phyloP scores from a whole-genome alignment of 2,113 vertebrate genomes.

The Vombatus ursinus region DNA sequence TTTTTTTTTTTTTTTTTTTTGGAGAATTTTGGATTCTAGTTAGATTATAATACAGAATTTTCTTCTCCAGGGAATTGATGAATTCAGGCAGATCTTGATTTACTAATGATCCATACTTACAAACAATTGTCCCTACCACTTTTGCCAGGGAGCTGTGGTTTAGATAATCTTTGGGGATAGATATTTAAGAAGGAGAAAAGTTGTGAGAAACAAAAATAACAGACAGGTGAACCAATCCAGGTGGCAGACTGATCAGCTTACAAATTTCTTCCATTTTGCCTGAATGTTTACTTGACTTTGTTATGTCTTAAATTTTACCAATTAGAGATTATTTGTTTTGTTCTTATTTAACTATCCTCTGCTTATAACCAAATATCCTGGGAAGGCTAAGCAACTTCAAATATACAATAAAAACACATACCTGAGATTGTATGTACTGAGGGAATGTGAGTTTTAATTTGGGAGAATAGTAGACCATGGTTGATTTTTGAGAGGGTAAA shows the following conservation, averaged over 20 bases:
- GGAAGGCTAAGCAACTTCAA: slow-evolving; percentile 37
- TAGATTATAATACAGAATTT: background rate
- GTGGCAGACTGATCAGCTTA: background rate
- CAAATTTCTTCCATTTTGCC: background rate
- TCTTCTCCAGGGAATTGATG: slow-evolving; percentile 7
- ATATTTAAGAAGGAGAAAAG: background rate
- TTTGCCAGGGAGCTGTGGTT: slow-evolving; percentile 1
- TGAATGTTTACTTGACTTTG: background rate
- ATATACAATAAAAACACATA: background rate
- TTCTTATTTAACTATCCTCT: slow-evolving; percentile 14
- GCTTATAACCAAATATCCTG: slow-evolving; percentile 20
- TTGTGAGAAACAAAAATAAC: background rate
- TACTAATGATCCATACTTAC: slow-evolving; percentile 29
- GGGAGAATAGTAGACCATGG: slow-evolving; percentile 9
- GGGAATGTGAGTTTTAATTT: slow-evolving; percentile 41
- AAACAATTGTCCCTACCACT: background rate
- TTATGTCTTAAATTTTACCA: slow-evolving; percentile 32
- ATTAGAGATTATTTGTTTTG: slow-evolving; percentile 37
- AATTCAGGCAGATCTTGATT: slow-evolving; percentile 24
- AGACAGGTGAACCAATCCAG: background rate
- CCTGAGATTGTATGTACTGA: background rate
- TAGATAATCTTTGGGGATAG: background rate
- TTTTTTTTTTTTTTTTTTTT: slow-evolving; percentile 46
- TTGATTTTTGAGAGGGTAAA: slow-evolving; percentile 4
- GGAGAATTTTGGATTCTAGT: background rate